phyloP scores from a whole-genome alignment of 2,113 vertebrate genomes.

The Gyps fulvus region DNA sequence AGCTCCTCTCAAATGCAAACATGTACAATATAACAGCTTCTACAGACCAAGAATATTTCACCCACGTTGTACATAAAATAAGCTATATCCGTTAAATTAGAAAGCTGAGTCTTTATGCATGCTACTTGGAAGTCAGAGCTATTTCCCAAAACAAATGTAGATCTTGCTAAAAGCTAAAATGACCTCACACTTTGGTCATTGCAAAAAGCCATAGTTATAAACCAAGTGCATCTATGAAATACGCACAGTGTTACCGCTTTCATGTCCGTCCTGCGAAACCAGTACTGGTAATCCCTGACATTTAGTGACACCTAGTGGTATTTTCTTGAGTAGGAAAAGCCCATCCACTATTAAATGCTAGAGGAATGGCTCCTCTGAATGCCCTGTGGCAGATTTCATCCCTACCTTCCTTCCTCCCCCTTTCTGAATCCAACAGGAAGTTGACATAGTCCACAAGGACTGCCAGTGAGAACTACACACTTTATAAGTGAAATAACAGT shows the following conservation, averaged over 20 bases:
- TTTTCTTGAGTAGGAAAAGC: background rate
- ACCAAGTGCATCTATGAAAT: fast-evolving
- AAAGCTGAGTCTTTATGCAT: background rate
- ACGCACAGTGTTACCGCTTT: fast-evolving
- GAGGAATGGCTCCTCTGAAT: background rate
- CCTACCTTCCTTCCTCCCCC: background rate
- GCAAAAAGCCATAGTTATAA: background rate
- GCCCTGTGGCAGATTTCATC: background rate
- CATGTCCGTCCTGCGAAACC: fast-evolving
- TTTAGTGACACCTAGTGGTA: constrained; percentile 41
- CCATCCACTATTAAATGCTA: fast-evolving
- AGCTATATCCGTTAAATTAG: background rate
- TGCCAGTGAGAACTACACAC: background rate
- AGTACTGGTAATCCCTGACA: background rate
- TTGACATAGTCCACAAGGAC: too few species aligned
- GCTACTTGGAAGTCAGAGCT: background rate
- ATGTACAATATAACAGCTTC: background rate
- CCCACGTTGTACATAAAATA: fast-evolving
- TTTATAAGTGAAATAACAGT: background rate
- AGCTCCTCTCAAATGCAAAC: background rate
- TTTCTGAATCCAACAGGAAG: background rate
- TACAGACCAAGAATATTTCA: background rate
- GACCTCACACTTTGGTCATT: background rate
- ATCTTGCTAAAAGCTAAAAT: background rate
- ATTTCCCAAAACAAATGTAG: background rate